Base-by-base conservation (phyloP, 2,888 invertebrate species). In the Gryllus longicercus region DNA sequence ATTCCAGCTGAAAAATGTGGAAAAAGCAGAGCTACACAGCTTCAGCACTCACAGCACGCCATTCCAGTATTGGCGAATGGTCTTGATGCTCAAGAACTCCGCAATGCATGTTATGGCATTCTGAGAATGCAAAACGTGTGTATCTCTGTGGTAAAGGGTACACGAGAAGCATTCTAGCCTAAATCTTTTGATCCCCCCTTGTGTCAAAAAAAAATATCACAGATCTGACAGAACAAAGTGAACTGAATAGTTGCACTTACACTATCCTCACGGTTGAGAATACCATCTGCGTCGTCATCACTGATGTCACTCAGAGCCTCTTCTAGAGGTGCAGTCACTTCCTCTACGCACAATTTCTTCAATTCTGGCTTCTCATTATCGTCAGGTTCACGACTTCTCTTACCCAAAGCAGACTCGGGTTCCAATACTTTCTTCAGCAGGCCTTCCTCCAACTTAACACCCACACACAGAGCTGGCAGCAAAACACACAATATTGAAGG, bases 301-400 rank as follows among this genome's bases (percentile, higher is more conserved):
- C 95, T 95, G 82, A 96, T 95, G 87, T 96, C 96, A 86, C 95
- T 96, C 18, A 96, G 90, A 86, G 95, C 93, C 85, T 85, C 86
- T 51, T 85, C 85, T 21, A 84, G 83, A 38, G 51, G 82, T 14
- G 77, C 82, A 78, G 82, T 85, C 49, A 84, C 89, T 74, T 88
- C 85, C 2, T 90, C 91, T 11, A 87, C 84, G 50, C 86, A 85
- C 75, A 83, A 83, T 83, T 90, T 91, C 84, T 91, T 91, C 77
- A 86, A 80, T 79, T 88, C 88, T 1, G 83, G 87, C 79, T 80
- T 88, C 88, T 11, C 83, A 84, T 83, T 86, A 81, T 87, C 87
- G 51, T 86, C 84, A 79, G 85, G 86, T 74, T 85, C 85, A 14
- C 86, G 85, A 2, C 86, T 84, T 81, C 86, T 85, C 11, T 82